phyloP scores from a whole-genome alignment of 1,140 invertebrate genomes.

The Tetranychus urticae region DNA sequence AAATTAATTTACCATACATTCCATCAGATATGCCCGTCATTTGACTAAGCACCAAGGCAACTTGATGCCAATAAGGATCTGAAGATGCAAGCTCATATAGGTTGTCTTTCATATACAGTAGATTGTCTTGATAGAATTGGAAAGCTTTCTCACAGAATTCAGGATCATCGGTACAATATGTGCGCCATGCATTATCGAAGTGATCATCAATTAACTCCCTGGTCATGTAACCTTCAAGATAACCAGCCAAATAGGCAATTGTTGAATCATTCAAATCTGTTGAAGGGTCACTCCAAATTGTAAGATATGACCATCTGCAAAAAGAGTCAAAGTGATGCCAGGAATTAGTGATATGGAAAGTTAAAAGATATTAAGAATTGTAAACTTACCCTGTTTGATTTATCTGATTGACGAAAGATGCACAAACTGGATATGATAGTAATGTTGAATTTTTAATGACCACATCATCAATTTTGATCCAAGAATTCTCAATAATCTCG shows the following conservation, averaged over 20 bases:
- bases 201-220: constrained; percentile 54
- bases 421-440: neutral
- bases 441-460: too few relatives aligned
- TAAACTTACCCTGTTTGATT: neutral
- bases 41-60: constrained; percentile 25
- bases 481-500: too few relatives aligned
- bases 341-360: neutral
- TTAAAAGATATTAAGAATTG: neutral
- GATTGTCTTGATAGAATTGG: constrained; percentile 36
- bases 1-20: constrained; percentile 13
- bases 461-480: too few relatives aligned
- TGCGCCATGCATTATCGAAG: constrained; percentile 46
- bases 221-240: constrained; percentile 54
- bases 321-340: neutral
- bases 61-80: constrained; percentile 57
- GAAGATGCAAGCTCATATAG: constrained; percentile 24
- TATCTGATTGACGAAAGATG: neutral
- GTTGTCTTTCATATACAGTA: constrained; percentile 31
- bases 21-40: constrained; percentile 26
- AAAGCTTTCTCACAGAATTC: constrained; percentile 40
- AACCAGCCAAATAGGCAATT: constrained; percentile 62
- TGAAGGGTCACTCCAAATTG: constrained; percentile 40
- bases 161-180: constrained; percentile 36
- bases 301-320: constrained; percentile 44
- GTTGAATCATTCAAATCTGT: constrained; percentile 30